phyloP scores from a whole-genome alignment of 2,888 invertebrate species.

The Drosophila conformis region DNA sequence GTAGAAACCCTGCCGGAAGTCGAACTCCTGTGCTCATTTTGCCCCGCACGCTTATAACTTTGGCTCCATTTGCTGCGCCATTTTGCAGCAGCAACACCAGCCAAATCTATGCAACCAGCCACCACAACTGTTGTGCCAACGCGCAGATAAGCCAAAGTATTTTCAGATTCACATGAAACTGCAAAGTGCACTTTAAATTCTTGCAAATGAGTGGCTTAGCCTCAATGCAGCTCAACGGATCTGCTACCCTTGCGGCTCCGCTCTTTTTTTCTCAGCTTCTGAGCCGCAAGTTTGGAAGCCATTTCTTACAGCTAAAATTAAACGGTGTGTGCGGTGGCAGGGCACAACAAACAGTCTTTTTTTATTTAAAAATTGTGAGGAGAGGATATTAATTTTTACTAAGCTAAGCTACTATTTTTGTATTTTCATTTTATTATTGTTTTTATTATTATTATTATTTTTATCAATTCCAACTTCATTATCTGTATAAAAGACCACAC shows the following conservation, averaged over 20 bases:
- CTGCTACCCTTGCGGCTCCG: not conserved
- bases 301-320: slow-evolving; percentile 8
- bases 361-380: not conserved
- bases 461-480: not conserved
- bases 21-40: slow-evolving; percentile 40
- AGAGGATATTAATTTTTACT: not conserved
- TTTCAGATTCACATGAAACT: slow-evolving; percentile 63
- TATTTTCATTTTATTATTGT: not conserved
- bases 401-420: not conserved
- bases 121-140: slow-evolving; percentile 20
- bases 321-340: not conserved
- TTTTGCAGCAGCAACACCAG: slow-evolving; percentile 43
- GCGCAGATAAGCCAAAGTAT: slow-evolving; percentile 71
- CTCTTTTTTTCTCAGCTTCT: not conserved
- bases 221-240: slow-evolving; percentile 27
- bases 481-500: slow-evolving; percentile 1
- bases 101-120: slow-evolving; percentile 10
- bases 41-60: slow-evolving; percentile 61
- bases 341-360: not conserved
- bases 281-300: slow-evolving; percentile 8
- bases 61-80: slow-evolving; percentile 71
- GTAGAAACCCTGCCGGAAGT: slow-evolving; percentile 61
- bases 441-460: not conserved
- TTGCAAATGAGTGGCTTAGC: slow-evolving; percentile 78
- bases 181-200: slow-evolving; percentile 83